phyloP scores from a whole-genome alignment of 2,888 invertebrate species.

The Pyrrhia umbra region DNA sequence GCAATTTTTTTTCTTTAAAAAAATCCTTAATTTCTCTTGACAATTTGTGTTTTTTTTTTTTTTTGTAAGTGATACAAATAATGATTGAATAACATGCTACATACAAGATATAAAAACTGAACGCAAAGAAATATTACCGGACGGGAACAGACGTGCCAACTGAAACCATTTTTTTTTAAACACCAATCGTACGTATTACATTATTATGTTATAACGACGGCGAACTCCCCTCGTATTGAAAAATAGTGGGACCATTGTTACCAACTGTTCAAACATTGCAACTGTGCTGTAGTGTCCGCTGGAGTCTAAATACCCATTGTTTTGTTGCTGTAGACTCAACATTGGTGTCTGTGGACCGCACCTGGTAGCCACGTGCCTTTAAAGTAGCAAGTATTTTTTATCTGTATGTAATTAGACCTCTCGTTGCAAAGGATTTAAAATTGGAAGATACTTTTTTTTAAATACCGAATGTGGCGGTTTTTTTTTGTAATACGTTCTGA shows the following conservation, averaged over 20 bases:
- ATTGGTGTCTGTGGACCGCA: slow-evolving; percentile 70
- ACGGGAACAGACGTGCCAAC: not conserved
- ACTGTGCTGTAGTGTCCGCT: slow-evolving; percentile 67
- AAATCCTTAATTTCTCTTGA: no score
- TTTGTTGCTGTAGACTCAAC: slow-evolving; percentile 78
- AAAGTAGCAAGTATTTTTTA: slow-evolving; percentile 44
- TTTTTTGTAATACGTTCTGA: not conserved
- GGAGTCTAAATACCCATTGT: slow-evolving; percentile 86
- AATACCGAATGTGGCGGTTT: not conserved
- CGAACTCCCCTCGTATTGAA: slow-evolving; percentile 62
- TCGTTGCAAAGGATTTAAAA: not conserved
- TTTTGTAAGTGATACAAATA: no score
- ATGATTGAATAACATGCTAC: no score
- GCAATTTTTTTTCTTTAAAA: no score
- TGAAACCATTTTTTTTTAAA: slow-evolving; percentile 46
- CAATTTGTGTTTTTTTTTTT: no score
- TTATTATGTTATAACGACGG: slow-evolving; percentile 53
- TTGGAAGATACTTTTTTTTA: not conserved
- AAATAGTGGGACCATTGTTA: slow-evolving; percentile 75
- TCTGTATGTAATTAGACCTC: slow-evolving; percentile 38
- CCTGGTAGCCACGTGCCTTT: slow-evolving; percentile 79
- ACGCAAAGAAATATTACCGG: not conserved
- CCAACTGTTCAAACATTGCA: slow-evolving; percentile 81
- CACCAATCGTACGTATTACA: slow-evolving; percentile 45
- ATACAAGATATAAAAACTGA: no score